A percentile compares a stretch with the other conserved stretches of the same genome.
Evolutionary conservation across 1,140 invertebrate species (phyloP).

Genomic region (Hermetia illucens): DNA sequence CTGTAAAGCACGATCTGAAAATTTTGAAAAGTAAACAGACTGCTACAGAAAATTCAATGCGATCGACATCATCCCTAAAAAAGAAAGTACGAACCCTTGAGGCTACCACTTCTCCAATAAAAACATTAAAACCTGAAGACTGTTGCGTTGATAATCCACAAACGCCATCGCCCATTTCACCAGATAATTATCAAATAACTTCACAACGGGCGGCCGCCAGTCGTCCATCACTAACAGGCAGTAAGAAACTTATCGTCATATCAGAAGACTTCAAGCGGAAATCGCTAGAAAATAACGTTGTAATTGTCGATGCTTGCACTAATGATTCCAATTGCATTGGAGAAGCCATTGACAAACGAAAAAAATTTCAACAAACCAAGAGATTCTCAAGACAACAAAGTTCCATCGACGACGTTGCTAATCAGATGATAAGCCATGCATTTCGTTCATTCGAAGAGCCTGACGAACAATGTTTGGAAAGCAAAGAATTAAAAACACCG

Average conservation of each 20-base stretch:
- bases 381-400: not conserved
- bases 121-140: too few species aligned
- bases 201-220: too few species aligned
- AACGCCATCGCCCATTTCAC: too few species aligned
- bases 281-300: not conserved
- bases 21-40: not conserved
- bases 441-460: slow-evolving; percentile 5
- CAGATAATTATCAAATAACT: too few species aligned
- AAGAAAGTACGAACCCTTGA: not conserved
- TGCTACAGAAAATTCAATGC: not conserved
- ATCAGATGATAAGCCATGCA: slow-evolving; percentile 5
- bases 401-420: slow-evolving; percentile 6
- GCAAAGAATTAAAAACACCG: slow-evolving; percentile 5
- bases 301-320: not conserved
- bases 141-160: too few species aligned
- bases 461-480: slow-evolving; percentile 3
- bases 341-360: not conserved
- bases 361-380: not conserved
- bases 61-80: not conserved
- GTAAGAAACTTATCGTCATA: not conserved
- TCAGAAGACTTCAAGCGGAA: slow-evolving; percentile 1
- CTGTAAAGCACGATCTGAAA: slow-evolving; percentile 2
- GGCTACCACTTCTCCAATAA: too few species aligned
- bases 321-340: not conserved
- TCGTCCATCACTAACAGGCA: too few species aligned